phyloP scores from a whole-genome alignment of 2,797 vertebrate genomes.

The Pseudochaenichthys georgianus region DNA sequence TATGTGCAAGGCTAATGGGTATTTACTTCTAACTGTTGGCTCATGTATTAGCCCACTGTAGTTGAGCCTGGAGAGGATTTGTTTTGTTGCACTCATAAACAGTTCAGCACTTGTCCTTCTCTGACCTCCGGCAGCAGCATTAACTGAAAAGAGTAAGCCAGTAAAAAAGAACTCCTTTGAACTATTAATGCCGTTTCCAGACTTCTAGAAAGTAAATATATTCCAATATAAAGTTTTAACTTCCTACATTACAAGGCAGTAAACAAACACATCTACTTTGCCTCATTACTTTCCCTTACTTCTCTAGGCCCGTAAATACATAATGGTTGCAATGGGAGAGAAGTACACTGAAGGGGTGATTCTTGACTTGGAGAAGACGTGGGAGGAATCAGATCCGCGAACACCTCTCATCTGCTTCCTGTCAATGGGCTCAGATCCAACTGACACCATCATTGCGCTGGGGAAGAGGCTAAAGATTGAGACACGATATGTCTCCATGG shows the following conservation, averaged over 20 bases:
- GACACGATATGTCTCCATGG: constrained; percentile 94
- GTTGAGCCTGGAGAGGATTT: constrained; percentile 32
- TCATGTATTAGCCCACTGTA: constrained; percentile 40
- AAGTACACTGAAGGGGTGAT: constrained; percentile 91
- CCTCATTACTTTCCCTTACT: constrained; percentile 13
- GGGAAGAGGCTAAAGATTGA: constrained; percentile 92
- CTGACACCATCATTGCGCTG: constrained; percentile 93
- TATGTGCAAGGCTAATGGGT: constrained; percentile 46
- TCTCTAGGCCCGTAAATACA: constrained; percentile 93
- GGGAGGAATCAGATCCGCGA: constrained; percentile 93
- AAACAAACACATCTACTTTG: constrained; percentile 22
- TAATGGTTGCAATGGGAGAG: constrained; percentile 91
- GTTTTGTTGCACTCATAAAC: constrained; percentile 46
- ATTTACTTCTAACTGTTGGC: constrained; percentile 37
- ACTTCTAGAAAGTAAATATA: constrained; percentile 23
- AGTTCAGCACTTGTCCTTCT: constrained; percentile 30
- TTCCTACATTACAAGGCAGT: constrained; percentile 16
- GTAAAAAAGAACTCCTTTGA: constrained; percentile 12
- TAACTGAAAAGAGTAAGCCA: constrained; percentile 37
- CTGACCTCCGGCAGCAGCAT: constrained; percentile 13
- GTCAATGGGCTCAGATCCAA: constrained; percentile 98
- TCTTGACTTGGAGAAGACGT: constrained; percentile 93
- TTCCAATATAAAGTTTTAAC: constrained; percentile 37
- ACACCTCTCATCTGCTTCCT: constrained; percentile 96
- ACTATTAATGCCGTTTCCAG: constrained; percentile 21